Conservation (phyloP, 2,797 vertebrate species). For the Scyliorhinus canicula region DNA sequence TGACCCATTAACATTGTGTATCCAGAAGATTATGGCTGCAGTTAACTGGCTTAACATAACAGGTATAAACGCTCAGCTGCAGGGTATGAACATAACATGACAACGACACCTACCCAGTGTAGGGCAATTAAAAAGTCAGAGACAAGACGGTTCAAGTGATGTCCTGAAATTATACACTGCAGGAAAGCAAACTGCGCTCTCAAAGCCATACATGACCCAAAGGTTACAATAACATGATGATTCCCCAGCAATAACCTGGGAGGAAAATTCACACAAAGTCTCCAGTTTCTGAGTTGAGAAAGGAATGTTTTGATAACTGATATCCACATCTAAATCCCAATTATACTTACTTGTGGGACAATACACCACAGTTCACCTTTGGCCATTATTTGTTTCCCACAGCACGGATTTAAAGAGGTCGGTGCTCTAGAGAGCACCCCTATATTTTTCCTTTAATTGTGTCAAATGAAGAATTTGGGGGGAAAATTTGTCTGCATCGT, state of each 20-base stretch:
- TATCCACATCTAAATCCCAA: not conserved
- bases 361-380: not conserved
- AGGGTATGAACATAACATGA: not conserved
- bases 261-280: not conserved
- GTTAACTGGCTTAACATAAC: not conserved
- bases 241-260: not conserved
- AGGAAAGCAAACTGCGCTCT: not conserved
- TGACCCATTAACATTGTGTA: not conserved
- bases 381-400: not conserved
- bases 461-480: not conserved
- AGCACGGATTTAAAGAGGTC: not conserved
- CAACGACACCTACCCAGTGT: not conserved
- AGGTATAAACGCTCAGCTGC: not conserved
- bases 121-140: not conserved
- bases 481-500: not conserved
- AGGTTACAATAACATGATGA: slow-evolving; percentile 12
- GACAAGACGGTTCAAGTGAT: not conserved
- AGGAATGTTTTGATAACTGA: slow-evolving; percentile 29
- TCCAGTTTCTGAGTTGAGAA: not conserved
- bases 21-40: not conserved
- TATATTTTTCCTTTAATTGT: too few relatives aligned
- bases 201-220: not conserved
- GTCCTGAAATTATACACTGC: not conserved
- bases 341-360: not conserved
- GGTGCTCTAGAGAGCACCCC: not conserved